A percentile compares a stretch with the other conserved stretches of the same genome.
phyloP scores from a whole-genome alignment of 1,140 invertebrate genomes.

The Adoxophyes honmai region DNA sequence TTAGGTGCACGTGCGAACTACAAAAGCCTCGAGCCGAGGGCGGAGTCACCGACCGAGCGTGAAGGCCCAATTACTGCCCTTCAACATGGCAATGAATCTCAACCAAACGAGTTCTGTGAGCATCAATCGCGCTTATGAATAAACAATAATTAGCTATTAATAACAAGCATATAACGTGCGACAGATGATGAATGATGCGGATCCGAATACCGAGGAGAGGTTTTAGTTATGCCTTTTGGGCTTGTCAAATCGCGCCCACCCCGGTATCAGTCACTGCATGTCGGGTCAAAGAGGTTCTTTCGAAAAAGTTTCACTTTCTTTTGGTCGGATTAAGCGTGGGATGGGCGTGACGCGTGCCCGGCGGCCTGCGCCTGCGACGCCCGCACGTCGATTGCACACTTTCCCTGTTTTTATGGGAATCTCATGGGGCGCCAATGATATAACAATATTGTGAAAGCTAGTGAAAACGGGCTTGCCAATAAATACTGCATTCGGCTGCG shows the following conservation, averaged over 20 bases:
- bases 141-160: not conserved
- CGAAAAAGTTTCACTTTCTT: slow-evolving; percentile 58
- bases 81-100: slow-evolving; percentile 12
- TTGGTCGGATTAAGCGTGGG: slow-evolving; percentile 34
- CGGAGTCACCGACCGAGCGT: slow-evolving; percentile 28
- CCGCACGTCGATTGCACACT: slow-evolving; percentile 55
- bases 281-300: slow-evolving; percentile 3
- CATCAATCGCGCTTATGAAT: not conserved
- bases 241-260: slow-evolving; percentile 11
- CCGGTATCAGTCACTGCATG: not conserved
- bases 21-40: slow-evolving; percentile 27
- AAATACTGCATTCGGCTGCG: not conserved
- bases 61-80: slow-evolving; percentile 32
- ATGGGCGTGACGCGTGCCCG: slow-evolving; percentile 55
- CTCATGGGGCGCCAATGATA: slow-evolving; percentile 41
- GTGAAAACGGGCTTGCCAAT: slow-evolving; percentile 20
- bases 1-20: slow-evolving; percentile 29
- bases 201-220: not conserved
- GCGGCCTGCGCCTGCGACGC: slow-evolving; percentile 38
- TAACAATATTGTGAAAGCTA: slow-evolving; percentile 55
- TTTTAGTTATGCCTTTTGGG: not conserved
- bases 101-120: not conserved
- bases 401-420: slow-evolving; percentile 71
- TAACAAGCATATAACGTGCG: not conserved
- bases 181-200: slow-evolving; percentile 1